phyloP scores from a whole-genome alignment of 2,113 vertebrate species.

The Chionomys nivalis region DNA sequence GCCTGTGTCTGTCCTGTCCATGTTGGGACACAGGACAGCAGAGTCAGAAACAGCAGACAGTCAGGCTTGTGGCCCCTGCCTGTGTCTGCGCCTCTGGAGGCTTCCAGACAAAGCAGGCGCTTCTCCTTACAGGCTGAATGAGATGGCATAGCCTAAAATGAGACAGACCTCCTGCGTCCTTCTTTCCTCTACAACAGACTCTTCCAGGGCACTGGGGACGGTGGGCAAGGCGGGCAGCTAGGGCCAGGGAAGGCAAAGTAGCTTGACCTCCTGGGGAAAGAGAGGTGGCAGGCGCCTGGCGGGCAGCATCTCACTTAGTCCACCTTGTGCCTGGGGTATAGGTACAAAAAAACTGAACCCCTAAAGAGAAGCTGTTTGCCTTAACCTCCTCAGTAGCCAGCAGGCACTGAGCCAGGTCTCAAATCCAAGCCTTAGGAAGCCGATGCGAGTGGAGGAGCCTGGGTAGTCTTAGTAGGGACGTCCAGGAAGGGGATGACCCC shows the following conservation, averaged over 20 bases:
- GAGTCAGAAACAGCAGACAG: neutral
- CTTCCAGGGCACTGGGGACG: neutral
- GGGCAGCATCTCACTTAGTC: neutral
- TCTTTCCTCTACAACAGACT: neutral
- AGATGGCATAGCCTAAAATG: neutral
- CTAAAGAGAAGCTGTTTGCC: neutral
- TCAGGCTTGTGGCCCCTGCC: neutral
- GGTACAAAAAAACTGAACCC: neutral
- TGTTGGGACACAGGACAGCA: neutral
- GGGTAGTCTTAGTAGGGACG: neutral
- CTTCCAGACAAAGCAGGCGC: neutral
- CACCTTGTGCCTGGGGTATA: neutral
- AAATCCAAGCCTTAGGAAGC: neutral
- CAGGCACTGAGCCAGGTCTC: neutral
- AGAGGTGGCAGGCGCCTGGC: neutral
- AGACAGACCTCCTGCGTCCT: neutral
- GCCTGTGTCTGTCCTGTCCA: neutral
- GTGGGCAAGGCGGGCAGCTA: neutral
- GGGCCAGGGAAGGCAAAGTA: neutral
- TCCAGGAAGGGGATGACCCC: neutral
- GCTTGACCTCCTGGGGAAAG: neutral
- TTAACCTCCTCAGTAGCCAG: neutral
- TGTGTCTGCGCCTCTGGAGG: neutral
- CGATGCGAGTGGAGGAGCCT: neutral
- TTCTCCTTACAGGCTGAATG: neutral